Percentiles rank a stretch among this genome's conserved stretches.
phyloP scores from a whole-genome alignment of 1,140 invertebrate species.

The Ladona fulva region DNA sequence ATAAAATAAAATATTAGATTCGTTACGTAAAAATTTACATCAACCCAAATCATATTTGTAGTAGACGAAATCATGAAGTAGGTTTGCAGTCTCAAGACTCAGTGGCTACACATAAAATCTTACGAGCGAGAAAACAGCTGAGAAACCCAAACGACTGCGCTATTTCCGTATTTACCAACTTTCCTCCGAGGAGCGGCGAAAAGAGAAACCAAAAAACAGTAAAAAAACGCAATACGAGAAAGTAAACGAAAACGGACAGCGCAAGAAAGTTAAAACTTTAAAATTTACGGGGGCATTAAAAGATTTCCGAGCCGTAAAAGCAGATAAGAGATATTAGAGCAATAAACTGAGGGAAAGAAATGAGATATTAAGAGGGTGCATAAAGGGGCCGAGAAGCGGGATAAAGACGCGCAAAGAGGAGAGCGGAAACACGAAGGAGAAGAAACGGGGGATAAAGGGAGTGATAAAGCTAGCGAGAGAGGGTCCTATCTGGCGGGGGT shows the following conservation, averaged over 20 bases:
- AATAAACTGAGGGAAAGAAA: not conserved
- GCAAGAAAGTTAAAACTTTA: conserved; percentile 9
- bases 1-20: too few relatives aligned
- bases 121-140: too few relatives aligned
- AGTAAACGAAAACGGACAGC: not conserved
- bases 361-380: not conserved
- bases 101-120: too few relatives aligned
- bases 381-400: not conserved
- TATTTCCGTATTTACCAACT: too few relatives aligned
- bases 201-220: not conserved
- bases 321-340: not conserved
- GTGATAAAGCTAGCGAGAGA: too few relatives aligned
- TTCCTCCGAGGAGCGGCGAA: not conserved
- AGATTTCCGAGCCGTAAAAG: conserved; percentile 9
- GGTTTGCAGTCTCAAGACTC: too few relatives aligned
- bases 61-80: too few relatives aligned
- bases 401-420: not conserved
- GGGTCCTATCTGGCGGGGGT: too few relatives aligned
- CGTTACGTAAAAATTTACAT: too few relatives aligned
- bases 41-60: too few relatives aligned
- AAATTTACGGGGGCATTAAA: conserved; percentile 11
- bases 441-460: not conserved
- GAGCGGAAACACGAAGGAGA: not conserved
- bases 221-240: not conserved
- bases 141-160: too few relatives aligned